phyloP scores from a whole-genome alignment of 2,888 invertebrate genomes.

The Drosophila limbata region DNA sequence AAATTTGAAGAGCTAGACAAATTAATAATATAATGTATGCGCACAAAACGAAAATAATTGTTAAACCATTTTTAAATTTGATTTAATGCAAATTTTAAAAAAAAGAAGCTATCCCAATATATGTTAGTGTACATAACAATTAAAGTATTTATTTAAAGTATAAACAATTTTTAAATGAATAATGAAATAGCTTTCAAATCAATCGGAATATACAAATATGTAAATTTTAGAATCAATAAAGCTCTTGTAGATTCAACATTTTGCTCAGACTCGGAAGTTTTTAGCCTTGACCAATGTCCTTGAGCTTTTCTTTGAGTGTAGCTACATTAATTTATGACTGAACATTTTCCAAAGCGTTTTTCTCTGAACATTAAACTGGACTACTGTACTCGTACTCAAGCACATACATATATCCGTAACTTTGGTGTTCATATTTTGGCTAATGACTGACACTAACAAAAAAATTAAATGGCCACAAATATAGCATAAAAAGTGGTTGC shows the following conservation, averaged over 20 bases:
- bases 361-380: conserved; percentile 9
- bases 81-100: too few species aligned
- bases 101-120: too few species aligned
- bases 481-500: conserved; percentile 56
- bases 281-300: conserved; percentile 4
- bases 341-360: conserved; percentile 9
- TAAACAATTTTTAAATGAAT: too few species aligned
- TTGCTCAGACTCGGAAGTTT: neutral
- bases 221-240: neutral
- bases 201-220: too few species aligned
- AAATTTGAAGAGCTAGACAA: too few species aligned
- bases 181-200: too few species aligned
- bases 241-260: neutral
- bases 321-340: conserved; percentile 15
- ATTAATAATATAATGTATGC: too few species aligned
- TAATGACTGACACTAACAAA: conserved; percentile 72
- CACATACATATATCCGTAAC: conserved; percentile 22
- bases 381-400: conserved; percentile 5
- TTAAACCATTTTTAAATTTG: too few species aligned
- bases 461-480: conserved; percentile 51
- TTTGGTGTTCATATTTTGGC: conserved; percentile 71
- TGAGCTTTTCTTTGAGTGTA: conserved; percentile 2
- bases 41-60: too few species aligned
- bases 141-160: too few species aligned
- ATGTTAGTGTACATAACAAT: too few species aligned